Base-by-base conservation (phyloP, 2,113 vertebrate species). In the Serilophus lunatus region DNA sequence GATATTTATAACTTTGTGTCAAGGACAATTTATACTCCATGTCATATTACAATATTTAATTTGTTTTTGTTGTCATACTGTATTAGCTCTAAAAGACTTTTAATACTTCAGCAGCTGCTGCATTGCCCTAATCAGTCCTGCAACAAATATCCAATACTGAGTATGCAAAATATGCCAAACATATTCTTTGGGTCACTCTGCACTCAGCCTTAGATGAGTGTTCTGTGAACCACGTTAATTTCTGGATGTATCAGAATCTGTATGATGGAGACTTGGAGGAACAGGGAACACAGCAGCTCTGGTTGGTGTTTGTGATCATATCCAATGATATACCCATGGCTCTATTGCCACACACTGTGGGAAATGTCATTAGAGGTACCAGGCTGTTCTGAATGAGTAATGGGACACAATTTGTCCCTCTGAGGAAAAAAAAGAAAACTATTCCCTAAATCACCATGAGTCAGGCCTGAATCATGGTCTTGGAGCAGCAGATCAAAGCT, bases 41-140 rank as follows among this genome's bases (percentile, higher is more conserved):
- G 94, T 92, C 94, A 84, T 86, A 94, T 92, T 96, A 95, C 95
- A 97, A 95, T 93, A 95, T 97, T 95, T 92, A 95, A 93, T 97
- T 96, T 97, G 93, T 77, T 96, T 96, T 96, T 96, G 92, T 96
- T 95, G 95, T 94, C 95, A 94, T 95, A 88, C 23, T 90, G 44
- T 93, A 88, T 97, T 95, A 96, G 49, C 69, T 96, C 82, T 90
- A 88, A 88, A 93, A 92, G 85, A 84, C 83, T 94, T 95, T 26
- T 90, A 93, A 94, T 96, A 88, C 95, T 93, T 95, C 83, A 93
- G 82, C 88, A 95, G 76, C 92, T 94, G 92, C 80, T 94, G 61
- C 42, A 38, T 82, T 92, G 61, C 53, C 68, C 79, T 72, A 75
- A 35, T 90, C 82, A 90, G 80, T 50, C 49, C 53, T 45, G 47